Base-by-base conservation (phyloP, 1,140 invertebrate genomes). In the Drosophila yakuba region DNA sequence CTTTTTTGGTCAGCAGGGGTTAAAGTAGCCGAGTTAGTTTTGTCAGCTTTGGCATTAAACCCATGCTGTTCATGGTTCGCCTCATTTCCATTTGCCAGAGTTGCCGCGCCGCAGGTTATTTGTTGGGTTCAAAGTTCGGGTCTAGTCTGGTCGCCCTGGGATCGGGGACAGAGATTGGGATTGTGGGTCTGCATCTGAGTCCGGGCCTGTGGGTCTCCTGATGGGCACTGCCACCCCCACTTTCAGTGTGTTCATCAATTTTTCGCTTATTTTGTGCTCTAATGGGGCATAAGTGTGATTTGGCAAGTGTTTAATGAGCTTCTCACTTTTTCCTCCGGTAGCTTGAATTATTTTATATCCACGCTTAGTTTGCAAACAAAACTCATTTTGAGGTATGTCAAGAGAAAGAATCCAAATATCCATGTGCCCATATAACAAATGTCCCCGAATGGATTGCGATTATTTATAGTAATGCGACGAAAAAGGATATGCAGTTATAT, bases 1-100 rank as follows among this genome's bases (percentile, higher is more conserved):
- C 83, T 88, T 88, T 88, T 89, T 88, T 88, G 83, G 84, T 89
- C 83, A 88, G 83, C 79, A 83, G 83, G 83, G 83, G 83, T 88
- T 89, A 89, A 69, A 64, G 77, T 67, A 76, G 74, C 75, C 68
- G 64, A 84, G 80, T 83, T 88, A 84, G 84, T 88, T 84, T 71
- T 71, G 67, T 89, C 83, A 89, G 84, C 67, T 64, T 74, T 68
- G 72, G 85, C 68, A 88, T 83, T 89, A 89, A 88, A 39, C 15
- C 44, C 5, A 20, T 15, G 11, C 36, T 48, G 44, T 39, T 61
- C 36, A 15, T n/a, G 14, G 15, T 25, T 66, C 47, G 44, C 39
- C 59, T 54, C 71, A 68, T 82, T 75, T 77, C 74, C 74, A 76
- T 77, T 64, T 68, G 55, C 43, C 48, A 58, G 58, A 64, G 67